phyloP scores from a whole-genome alignment of 2,797 vertebrate genomes.

The Erethizon dorsatum region DNA sequence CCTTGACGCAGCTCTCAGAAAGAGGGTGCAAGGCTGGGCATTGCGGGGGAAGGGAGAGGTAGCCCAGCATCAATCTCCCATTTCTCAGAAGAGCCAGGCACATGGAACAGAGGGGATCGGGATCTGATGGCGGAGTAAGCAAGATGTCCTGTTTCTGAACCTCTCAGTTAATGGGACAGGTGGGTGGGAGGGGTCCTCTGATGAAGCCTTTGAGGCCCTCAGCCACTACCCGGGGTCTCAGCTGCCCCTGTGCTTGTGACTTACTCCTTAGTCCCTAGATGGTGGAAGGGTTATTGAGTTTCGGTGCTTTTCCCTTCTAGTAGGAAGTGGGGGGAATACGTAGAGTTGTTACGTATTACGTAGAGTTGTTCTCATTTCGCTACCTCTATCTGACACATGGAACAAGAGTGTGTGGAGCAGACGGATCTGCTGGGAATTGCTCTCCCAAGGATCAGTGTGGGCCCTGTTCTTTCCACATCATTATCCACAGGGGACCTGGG shows the following conservation, averaged over 20 bases:
- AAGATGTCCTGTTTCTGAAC: not conserved
- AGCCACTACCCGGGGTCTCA: not conserved
- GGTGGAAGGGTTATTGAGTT: not conserved
- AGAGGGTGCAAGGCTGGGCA: not conserved
- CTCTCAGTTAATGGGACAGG: not conserved
- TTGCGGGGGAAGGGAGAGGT: not conserved
- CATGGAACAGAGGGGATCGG: not conserved
- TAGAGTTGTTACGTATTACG: not conserved
- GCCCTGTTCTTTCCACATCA: not conserved
- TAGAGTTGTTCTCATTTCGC: not conserved
- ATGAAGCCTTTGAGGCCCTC: not conserved
- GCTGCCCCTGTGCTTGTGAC: not conserved
- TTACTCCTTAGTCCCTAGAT: not conserved
- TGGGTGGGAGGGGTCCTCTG: not conserved
- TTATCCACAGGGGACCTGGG: not conserved
- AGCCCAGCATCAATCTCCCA: not conserved
- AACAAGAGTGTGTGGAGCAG: not conserved
- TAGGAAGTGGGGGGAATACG: not conserved
- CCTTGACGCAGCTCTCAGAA: not conserved
- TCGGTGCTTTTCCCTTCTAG: slow-evolving; percentile 25
- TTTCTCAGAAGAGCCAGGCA: not conserved
- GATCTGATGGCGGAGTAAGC: not conserved
- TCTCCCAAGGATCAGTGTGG: not conserved
- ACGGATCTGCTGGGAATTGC: not conserved
- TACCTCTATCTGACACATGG: not conserved